Evolutionary conservation across 1,140 invertebrate genomes (phyloP).

Genomic region (Orchesella cincta): DNA sequence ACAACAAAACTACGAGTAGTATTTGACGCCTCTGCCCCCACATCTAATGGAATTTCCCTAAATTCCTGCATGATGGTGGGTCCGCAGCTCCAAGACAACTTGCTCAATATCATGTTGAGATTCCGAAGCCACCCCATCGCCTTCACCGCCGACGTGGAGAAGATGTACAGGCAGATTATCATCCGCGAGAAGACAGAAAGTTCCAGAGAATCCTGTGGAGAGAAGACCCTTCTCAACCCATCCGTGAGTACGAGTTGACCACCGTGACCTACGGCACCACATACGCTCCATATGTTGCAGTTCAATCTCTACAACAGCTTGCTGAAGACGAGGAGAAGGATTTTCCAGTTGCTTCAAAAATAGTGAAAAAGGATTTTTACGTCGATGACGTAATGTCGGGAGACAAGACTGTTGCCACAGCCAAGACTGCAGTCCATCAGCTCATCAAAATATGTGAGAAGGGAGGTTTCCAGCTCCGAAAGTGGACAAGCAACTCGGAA

Average conservation of each 20-base stretch:
- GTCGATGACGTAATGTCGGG: constrained; percentile 57
- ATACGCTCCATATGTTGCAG: constrained; percentile 20
- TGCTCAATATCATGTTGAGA: constrained; percentile 33
- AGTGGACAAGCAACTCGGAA: constrained; percentile 55
- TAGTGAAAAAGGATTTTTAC: constrained; percentile 56
- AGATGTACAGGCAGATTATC: constrained; percentile 31
- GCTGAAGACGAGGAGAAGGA: background rate
- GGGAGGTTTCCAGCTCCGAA: constrained; percentile 55
- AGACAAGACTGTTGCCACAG: constrained; percentile 11
- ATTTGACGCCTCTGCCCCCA: constrained; percentile 53
- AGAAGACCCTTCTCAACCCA: background rate
- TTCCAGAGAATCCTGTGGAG: constrained; percentile 36
- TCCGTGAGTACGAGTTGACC: constrained; percentile 19
- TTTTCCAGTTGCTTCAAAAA: constrained; percentile 50
- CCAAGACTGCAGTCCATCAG: constrained; percentile 40
- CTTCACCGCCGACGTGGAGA: constrained; percentile 46
- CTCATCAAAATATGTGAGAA: constrained; percentile 43
- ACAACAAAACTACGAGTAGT: constrained; percentile 48
- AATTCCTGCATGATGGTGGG: constrained; percentile 52
- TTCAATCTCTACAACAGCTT: constrained; percentile 29
- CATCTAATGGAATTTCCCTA: constrained; percentile 48
- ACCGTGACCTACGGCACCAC: constrained; percentile 35
- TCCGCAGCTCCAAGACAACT: constrained; percentile 7
- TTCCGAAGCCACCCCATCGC: constrained; percentile 43
- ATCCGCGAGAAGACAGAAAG: constrained; percentile 47